phyloP scores from a whole-genome alignment of 92 coral and sea anemone genomes.

The Umimayanthus kanabou region DNA sequence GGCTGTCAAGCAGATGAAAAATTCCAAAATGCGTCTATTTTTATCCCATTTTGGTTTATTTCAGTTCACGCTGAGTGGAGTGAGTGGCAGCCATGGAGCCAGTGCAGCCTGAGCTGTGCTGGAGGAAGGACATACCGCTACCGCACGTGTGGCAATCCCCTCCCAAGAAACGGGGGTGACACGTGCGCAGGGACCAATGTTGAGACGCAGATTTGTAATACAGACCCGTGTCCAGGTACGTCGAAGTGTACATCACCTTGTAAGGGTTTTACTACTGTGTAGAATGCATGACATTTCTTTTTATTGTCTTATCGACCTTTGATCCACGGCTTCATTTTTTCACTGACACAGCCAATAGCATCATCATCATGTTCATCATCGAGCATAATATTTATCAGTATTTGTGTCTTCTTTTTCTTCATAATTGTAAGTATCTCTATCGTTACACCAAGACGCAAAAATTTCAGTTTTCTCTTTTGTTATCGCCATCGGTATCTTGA shows the following conservation, averaged over 20 bases:
- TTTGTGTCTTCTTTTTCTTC: background rate
- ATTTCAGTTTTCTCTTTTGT: too few relatives aligned
- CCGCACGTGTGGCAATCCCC: slow-evolving; percentile 75
- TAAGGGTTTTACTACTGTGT: too few relatives aligned
- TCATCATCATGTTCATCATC: background rate
- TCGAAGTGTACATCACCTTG: background rate
- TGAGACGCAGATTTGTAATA: slow-evolving; percentile 58
- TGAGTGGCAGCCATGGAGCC: slow-evolving; percentile 69
- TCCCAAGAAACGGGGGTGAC: slow-evolving; percentile 69
- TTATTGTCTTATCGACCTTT: background rate
- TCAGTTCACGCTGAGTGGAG: slow-evolving; percentile 79
- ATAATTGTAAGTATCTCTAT: background rate
- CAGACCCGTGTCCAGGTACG: slow-evolving; percentile 57
- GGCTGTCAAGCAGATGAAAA: too few relatives aligned
- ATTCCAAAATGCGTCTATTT: too few relatives aligned
- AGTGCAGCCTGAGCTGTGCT: slow-evolving; percentile 72
- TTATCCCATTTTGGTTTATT: background rate
- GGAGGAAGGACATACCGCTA: slow-evolving; percentile 65
- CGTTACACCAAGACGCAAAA: background rate
- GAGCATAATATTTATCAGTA: too few relatives aligned
- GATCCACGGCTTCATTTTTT: background rate
- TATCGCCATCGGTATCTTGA: background rate
- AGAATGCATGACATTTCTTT: background rate
- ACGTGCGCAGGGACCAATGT: slow-evolving; percentile 58
- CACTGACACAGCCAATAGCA: background rate